Base-by-base conservation (phyloP, 2,113 vertebrate genomes). In the Pogona vitticeps region DNA sequence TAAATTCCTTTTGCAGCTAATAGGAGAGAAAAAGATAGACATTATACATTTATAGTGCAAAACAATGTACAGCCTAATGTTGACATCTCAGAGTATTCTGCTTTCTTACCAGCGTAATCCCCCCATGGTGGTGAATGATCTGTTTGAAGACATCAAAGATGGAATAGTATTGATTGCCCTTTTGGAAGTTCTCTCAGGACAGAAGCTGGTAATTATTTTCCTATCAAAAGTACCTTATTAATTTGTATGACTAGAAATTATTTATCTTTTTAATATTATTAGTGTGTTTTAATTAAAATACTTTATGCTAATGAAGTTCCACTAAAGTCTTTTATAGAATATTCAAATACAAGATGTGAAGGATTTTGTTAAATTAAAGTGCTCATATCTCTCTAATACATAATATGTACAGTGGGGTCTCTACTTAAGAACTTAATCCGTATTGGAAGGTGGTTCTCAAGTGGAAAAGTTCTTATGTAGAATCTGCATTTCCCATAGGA, bases 81-180 rank as follows among this genome's bases (percentile, higher is more conserved):
- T 31, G 26, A 88, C 6, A 86, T 38, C 80, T 88, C 46, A 86
- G 76, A 1, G 88, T 46, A 65, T 89, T 78, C 76, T 0, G n/a
- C 70, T 93, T 92, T 93, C 77, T 71, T 26, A 68, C 88, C 86
- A 99, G 99, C 96, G 97, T 90, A 98, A 98, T 92, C 98, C 98
- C 38, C 98, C 98, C 1, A 95, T 98, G 92, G 92, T 97, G 83
- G 95, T 99, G 82, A 97, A 97, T 28, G 98, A 99, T 83, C 97
- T 99, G 33, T 99, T 98, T 93, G 97, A 98, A 95, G 98, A 99
- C 91, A 98, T 99, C 93, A 99, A 98, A 94, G 98, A 99, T 94
- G 98, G 98, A 1, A 96, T 98, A 76, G 98, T 97, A 95, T 94
- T 99, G 2, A 96, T 99, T 86, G 97, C 98, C 23, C 96, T 99